phyloP scores from a whole-genome alignment of 2,113 vertebrate species.

The Pagrus major region DNA sequence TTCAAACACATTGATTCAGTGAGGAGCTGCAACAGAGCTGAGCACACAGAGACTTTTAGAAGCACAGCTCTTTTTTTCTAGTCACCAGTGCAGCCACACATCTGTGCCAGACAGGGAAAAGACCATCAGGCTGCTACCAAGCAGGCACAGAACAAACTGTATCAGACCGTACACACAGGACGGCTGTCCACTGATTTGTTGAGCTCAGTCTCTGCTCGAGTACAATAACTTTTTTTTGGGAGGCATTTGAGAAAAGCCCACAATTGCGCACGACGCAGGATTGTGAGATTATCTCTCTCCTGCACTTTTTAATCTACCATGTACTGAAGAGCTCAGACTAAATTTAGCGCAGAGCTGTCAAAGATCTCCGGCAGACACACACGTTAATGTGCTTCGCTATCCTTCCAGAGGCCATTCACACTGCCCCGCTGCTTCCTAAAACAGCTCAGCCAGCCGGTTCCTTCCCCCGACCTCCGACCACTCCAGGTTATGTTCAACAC shows the following conservation, averaged over 20 bases:
- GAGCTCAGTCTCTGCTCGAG: background rate
- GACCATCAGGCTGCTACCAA: background rate
- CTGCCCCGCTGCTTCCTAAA: background rate
- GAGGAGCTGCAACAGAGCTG: background rate
- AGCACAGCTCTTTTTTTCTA: background rate
- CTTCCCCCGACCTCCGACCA: background rate
- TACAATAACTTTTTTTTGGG: conserved; percentile 18
- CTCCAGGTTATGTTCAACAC: background rate
- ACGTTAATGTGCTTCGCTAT: conserved; percentile 4
- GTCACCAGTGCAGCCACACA: background rate
- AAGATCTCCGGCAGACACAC: conserved; percentile 56
- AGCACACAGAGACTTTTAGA: background rate
- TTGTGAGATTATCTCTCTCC: conserved; percentile 67
- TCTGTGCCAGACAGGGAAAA: background rate
- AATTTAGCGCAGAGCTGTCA: conserved; percentile 68
- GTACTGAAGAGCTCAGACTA: conserved; percentile 56
- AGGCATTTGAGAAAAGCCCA: conserved; percentile 40
- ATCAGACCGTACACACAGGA: background rate
- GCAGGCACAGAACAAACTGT: background rate
- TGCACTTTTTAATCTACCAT: conserved; percentile 67
- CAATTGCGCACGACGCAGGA: conserved; percentile 23
- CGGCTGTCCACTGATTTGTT: background rate
- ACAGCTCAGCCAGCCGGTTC: background rate
- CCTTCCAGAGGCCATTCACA: background rate
- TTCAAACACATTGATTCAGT: background rate